These are phyloP conservation scores for Thaumatotibia leucotreta DNA, from an alignment of 1,140 invertebrate genomes.

Conservation along the genomic window DNA sequence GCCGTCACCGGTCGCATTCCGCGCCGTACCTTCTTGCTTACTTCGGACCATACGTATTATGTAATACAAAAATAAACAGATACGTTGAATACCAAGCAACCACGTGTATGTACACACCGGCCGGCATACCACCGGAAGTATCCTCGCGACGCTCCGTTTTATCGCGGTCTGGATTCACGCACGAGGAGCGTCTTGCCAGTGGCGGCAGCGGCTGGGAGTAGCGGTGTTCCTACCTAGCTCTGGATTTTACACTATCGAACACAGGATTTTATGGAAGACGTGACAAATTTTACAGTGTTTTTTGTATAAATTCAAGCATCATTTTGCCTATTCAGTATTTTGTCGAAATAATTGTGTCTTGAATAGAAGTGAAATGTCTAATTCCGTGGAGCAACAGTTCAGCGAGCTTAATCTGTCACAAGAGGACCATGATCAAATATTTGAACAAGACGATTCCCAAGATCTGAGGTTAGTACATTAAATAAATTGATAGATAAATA, in stretches of 20 bases:
- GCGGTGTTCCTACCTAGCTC: not conserved
- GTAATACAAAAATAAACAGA: slow-evolving; percentile 65
- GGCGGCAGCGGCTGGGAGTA: not conserved
- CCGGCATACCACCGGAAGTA: slow-evolving; percentile 22
- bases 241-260: not conserved
- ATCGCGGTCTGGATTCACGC: not conserved
- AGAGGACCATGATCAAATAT: slow-evolving; percentile 69
- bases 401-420: slow-evolving; percentile 61
- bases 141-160: not conserved
- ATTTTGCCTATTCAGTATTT: not conserved
- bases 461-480: slow-evolving; percentile 61
- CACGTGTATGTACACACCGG: slow-evolving; percentile 54
- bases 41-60: slow-evolving; percentile 39
- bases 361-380: slow-evolving; percentile 55
- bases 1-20: slow-evolving; percentile 30
- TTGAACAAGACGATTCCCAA: slow-evolving; percentile 62
- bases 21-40: slow-evolving; percentile 37
- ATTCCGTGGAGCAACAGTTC: slow-evolving; percentile 67
- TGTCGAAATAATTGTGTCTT: not conserved
- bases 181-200: not conserved
- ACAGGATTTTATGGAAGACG: not conserved
- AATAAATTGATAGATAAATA: no score
- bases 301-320: not conserved
- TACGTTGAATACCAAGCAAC: slow-evolving; percentile 36
- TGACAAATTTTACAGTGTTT: not conserved